phyloP scores from a whole-genome alignment of 2,888 invertebrate genomes.

The Dorcus hopei region DNA sequence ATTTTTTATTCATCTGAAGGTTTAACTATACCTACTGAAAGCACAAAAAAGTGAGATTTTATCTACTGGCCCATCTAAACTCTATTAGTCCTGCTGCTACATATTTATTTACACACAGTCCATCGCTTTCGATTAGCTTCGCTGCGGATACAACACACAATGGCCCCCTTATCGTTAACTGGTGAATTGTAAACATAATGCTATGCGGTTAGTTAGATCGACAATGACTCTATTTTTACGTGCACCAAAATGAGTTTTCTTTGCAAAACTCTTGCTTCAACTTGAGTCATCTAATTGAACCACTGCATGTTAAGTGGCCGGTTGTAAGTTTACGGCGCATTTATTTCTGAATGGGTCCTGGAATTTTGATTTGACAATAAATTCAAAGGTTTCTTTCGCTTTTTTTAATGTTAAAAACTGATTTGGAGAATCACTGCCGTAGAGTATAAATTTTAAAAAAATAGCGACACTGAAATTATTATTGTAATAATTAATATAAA shows the following conservation, averaged over 20 bases:
- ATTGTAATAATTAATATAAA: background rate
- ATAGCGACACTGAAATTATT: background rate
- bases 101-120: conserved; percentile 42
- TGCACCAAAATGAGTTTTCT: background rate
- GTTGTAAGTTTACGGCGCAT: conserved; percentile 11
- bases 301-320: conserved; percentile 8
- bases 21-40: no score
- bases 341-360: background rate
- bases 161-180: conserved; percentile 13
- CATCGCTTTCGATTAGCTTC: conserved; percentile 44
- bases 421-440: background rate
- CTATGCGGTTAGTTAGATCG: conserved; percentile 15
- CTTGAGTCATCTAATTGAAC: background rate
- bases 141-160: conserved; percentile 41
- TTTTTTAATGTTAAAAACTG: background rate
- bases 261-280: background rate
- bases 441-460: background rate
- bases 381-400: no score
- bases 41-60: background rate
- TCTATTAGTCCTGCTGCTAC: conserved; percentile 29
- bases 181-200: conserved; percentile 6
- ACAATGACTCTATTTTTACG: conserved; percentile 7
- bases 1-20: no score
- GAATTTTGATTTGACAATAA: background rate
- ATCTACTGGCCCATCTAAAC: conserved; percentile 27